These are phyloP conservation scores for Zaprionus davidi DNA, from an alignment of 1,140 invertebrate genomes.

Conservation along the genomic window DNA sequence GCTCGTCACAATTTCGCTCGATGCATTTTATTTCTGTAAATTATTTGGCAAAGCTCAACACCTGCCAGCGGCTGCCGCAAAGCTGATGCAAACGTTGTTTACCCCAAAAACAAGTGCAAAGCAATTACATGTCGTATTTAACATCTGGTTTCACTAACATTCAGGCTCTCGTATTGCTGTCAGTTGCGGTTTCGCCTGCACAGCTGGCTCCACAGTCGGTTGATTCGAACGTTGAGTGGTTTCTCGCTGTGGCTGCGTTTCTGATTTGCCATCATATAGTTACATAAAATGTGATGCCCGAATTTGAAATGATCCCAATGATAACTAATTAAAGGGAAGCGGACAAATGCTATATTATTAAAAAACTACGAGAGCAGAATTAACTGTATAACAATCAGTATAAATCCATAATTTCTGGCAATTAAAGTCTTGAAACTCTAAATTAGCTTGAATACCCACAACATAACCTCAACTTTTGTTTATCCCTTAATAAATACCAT, in stretches of 20 bases:
- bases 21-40: conserved; percentile 58
- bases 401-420: no score
- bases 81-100: conserved; percentile 60
- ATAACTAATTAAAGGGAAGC: conserved; percentile 23
- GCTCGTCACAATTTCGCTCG: conserved; percentile 26
- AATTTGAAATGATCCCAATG: conserved; percentile 23
- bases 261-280: conserved; percentile 24
- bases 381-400: no score
- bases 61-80: conserved; percentile 50
- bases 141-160: conserved; percentile 45
- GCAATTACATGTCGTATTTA: conserved; percentile 66
- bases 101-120: conserved; percentile 25
- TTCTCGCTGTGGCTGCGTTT: conserved; percentile 22
- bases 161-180: conserved; percentile 19
- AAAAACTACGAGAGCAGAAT: neutral
- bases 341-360: neutral
- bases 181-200: conserved; percentile 11
- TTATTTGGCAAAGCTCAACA: conserved; percentile 44
- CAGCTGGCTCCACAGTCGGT: conserved; percentile 4
- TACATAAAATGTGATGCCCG: conserved; percentile 13
- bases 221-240: conserved; percentile 37
- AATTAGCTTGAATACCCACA: neutral
- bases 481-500: neutral
- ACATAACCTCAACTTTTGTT: conserved; percentile 2
- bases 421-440: no score